These are phyloP conservation scores for Sesia apiformis DNA, from an alignment of 2,888 invertebrate genomes.

Conservation along the genomic window DNA sequence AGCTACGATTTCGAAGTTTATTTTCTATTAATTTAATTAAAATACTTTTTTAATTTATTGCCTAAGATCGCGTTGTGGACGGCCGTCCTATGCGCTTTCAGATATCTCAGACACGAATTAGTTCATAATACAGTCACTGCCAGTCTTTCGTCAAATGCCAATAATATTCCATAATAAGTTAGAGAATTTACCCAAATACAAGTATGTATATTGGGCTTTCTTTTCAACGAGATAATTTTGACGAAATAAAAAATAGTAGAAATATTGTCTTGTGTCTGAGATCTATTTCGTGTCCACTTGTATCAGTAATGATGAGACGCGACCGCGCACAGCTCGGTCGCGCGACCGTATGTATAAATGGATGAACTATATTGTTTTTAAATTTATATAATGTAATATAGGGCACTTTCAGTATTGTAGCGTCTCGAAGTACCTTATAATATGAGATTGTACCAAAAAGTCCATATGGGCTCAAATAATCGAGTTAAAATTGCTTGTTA, in stretches of 20 bases:
- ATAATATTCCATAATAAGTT: not conserved
- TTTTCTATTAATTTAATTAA: slow-evolving; percentile 66
- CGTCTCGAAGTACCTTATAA: slow-evolving; percentile 43
- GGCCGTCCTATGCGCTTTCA: not conserved
- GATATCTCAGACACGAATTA: not conserved
- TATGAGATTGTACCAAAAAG: slow-evolving; percentile 29
- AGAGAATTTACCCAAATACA: too few relatives aligned
- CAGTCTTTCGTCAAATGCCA: not conserved
- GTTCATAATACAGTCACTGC: not conserved
- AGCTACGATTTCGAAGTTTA: slow-evolving; percentile 57
- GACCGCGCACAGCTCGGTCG: slow-evolving; percentile 24
- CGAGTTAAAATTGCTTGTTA: slow-evolving; percentile 56
- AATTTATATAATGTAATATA: slow-evolving; percentile 34
- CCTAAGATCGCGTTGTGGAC: slow-evolving; percentile 34
- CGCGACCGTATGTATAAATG: slow-evolving; percentile 52
- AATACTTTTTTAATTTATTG: slow-evolving; percentile 57
- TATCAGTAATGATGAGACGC: slow-evolving; percentile 7
- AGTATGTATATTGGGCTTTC: too few relatives aligned
- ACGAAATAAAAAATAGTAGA: too few relatives aligned
- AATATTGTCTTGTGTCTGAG: too few relatives aligned
- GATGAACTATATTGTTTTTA: slow-evolving; percentile 60
- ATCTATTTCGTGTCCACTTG: too few relatives aligned
- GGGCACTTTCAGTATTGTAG: slow-evolving; percentile 48
- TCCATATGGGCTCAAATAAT: slow-evolving; percentile 32
- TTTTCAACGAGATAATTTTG: too few relatives aligned